These are phyloP conservation scores for Eira barbara DNA, from an alignment of 2,113 vertebrate genomes.

Conservation along the genomic window DNA sequence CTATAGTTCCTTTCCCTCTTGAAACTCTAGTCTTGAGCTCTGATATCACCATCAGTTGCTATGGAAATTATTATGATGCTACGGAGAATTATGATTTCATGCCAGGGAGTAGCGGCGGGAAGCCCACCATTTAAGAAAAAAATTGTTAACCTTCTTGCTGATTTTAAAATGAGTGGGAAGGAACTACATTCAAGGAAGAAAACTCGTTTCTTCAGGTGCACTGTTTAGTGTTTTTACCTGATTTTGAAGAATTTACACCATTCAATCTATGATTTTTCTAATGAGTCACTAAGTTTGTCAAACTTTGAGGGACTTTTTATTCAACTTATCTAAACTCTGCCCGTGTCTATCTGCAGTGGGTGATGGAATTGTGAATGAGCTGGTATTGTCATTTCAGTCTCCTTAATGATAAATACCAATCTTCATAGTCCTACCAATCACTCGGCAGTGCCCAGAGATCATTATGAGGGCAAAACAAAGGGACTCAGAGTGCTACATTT, in stretches of 20 bases:
- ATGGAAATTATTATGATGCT: conserved; percentile 31
- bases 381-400: conserved; percentile 16
- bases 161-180: conserved; percentile 10
- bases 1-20: neutral
- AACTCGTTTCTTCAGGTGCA: neutral
- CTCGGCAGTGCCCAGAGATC: neutral
- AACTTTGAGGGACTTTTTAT: neutral
- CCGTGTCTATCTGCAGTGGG: neutral
- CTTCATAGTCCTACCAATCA: neutral
- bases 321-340: neutral
- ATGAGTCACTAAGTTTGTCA: neutral
- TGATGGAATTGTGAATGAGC: conserved; percentile 13
- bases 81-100: conserved; percentile 32
- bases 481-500: neutral
- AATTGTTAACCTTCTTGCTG: neutral
- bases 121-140: neutral
- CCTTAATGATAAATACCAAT: conserved; percentile 33
- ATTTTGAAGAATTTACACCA: neutral
- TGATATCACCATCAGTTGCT: conserved; percentile 33
- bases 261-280: neutral
- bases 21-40: neutral
- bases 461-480: conserved; percentile 51
- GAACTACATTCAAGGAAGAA: conserved; percentile 17
- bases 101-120: neutral
- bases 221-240: neutral